Evolutionary conservation across 2,888 invertebrate species (phyloP), one percentile per base, ranked within the genome.

Genomic region (Eilema caniola): DNA sequence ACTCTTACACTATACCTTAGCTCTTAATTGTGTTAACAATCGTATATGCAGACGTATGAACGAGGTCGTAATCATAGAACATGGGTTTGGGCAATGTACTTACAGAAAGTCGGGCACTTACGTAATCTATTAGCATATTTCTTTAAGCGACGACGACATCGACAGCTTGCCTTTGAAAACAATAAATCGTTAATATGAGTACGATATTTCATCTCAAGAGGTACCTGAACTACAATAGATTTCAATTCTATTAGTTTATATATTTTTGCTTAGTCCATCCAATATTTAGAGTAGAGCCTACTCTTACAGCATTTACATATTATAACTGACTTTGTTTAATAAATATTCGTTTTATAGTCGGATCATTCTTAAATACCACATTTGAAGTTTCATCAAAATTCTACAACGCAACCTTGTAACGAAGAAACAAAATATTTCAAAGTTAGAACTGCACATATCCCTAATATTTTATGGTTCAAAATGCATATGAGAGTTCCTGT

Each of bases 21-120:
- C 70, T 88, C 88, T 90, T 92, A 93, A 93, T 91, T 93, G 89
- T 91, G 86, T 87, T 92, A 91, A 93, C 91, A 92, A 90, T 92
- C 87, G 88, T 85, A 89, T 86, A 86, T 88, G 66, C 62, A 64
- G 47, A 71, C 37, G 72, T 89, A 89, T 85, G 79, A 84, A 81
- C 89, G 89, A 88, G 89, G 88, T 84, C 89, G 82, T 80, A 87
- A 85, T 70, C 78, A 76, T 88, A 87, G 83, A 82, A 82, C 80
- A 83, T 78, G 75, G 76, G 77, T 85, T 86, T 85, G 78, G 84
- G 82, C 82, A 83, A 85, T 82, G 82, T 83, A 84, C 82, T 80
- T 75, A 82, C 78, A 76, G 79, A 82, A 85, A 80, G 80, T 86
- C 82, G 86, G 80, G 79, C 83, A 79, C 75, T 88, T 87, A 79